Evolutionary conservation across 2,797 vertebrate species (phyloP), one percentile per base, ranked within the genome.

Genomic region (Poeciliopsis gracilis): DNA sequence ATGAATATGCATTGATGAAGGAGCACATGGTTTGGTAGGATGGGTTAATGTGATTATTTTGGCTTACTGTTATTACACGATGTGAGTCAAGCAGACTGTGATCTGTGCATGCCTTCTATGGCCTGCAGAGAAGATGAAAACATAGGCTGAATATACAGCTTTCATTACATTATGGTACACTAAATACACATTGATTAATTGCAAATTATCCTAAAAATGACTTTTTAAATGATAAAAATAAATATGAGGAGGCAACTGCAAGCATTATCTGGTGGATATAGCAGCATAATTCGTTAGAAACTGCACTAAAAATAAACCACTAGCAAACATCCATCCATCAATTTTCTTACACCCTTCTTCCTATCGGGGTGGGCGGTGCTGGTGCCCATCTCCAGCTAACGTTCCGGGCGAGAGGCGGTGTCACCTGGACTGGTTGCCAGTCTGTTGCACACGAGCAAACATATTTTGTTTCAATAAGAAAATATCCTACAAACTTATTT

Each of bases 1-100:
- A 72, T 77, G 75, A 82, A 87, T 53, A 84, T 73, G 43, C 76
- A 78, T 72, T 49, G 87, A 76, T 36, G 63, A 72, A 75, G 71
- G 81, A 86, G 80, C 78, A 83, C 77, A 78, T 46, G 49, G 51
- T 66, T 28, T 25, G 69, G 72, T 18, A 38, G 78, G 30, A 1
- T 41, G 51, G 43, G 67, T 30, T 49, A 18, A 38, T 67, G 75
- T 46, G 1, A 59, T 71, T 59, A 73, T 78, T 81, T 66, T 75
- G 75, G 51, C 74, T 59, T 51, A 59, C 73, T 80, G 57, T 75
- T 45, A 36, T 75, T 33, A 13, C 28, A 30, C 7, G 18, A 63
- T 63, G 41, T 75, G 73, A 75, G 41, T 63, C 43, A 63, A 45
- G 33, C 57, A 47, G 43, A 45, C 59, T 43, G 18, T 38, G 47